Base-by-base conservation (phyloP, 2,797 vertebrate species). In the Sphenopsis melanotis region DNA sequence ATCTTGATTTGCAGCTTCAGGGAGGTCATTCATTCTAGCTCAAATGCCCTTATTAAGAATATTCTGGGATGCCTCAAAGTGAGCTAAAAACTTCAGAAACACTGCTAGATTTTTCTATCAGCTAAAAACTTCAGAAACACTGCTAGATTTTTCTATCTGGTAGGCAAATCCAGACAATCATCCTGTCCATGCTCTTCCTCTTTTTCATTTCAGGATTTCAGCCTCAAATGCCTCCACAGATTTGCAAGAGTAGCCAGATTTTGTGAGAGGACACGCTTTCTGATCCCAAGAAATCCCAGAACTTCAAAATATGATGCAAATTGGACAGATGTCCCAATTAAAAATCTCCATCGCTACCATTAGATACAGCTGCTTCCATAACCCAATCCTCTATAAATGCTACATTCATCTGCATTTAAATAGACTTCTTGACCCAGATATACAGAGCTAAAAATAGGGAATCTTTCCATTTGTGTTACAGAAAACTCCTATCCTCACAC, bases 401-500 rank as follows among this genome's bases (percentile, higher is more conserved):
- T 75, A 87, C 66, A 92, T 68, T 83, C 32, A 88, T 81, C 42
- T 90, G 75, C 87, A 94, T 94, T 86, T 94, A 88, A 91, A 90
- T 70, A 83, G 83, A 49, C 50, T 93, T 79, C 88, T 90, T 71
- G 77, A 94, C 83, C 93, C 37, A 96, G 74, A 91, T 94, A 93
- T 2, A 21, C 50, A 59, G 65, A 90, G 57, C 79, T 93, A 95
- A 94, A 96, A 90, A 91, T 72, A 94, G 57, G 23, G 46, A 83
- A 32, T 65, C 32, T 10, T n/a, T 79, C 56, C 15, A n/a, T 47
- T 5, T 41, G 65, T 34, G 27, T 61, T 90, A 68, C 21, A 87
- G 75, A 87, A 87, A 91, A 53, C 50, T 86, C 46, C 27, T 26
- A 42, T 66, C 47, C 57, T 74, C 61, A 65, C 47, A 57, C 12